A percentile compares a stretch with the other conserved stretches of the same genome.
These are phyloP conservation scores for Urocynchramus pylzowi DNA, from an alignment of 2,113 vertebrate genomes.

Conservation along the genomic window DNA sequence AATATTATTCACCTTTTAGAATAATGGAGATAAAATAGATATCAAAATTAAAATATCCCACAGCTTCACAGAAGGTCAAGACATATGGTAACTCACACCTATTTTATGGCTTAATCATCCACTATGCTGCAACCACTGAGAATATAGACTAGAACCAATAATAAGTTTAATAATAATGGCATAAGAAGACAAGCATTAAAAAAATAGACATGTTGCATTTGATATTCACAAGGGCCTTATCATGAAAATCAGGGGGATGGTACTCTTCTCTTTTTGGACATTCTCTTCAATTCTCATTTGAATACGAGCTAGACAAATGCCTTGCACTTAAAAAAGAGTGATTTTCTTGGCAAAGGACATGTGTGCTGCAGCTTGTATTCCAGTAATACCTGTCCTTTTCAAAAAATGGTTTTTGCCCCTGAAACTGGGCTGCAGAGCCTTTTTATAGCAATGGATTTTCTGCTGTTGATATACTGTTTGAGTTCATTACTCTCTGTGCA, in stretches of 20 bases:
- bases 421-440: background rate
- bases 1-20: background rate
- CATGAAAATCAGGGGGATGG: background rate
- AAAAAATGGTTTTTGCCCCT: background rate
- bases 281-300: background rate
- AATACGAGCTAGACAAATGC: background rate
- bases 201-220: background rate
- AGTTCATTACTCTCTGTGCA: background rate
- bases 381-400: background rate
- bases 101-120: background rate
- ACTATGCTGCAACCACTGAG: background rate
- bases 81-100: background rate
- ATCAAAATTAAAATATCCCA: background rate
- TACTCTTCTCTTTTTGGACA: background rate
- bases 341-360: background rate
- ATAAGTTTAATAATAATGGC: background rate
- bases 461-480: background rate
- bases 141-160: background rate
- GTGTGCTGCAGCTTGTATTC: background rate
- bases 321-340: background rate
- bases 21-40: background rate
- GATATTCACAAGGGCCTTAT: background rate
- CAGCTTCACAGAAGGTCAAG: background rate
- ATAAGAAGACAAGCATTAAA: background rate
- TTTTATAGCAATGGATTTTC: background rate